A percentile compares a stretch with the other conserved stretches of the same genome.
These are phyloP conservation scores for Sesamia nonagrioides DNA, from an alignment of 1,140 invertebrate species.

Conservation along the genomic window DNA sequence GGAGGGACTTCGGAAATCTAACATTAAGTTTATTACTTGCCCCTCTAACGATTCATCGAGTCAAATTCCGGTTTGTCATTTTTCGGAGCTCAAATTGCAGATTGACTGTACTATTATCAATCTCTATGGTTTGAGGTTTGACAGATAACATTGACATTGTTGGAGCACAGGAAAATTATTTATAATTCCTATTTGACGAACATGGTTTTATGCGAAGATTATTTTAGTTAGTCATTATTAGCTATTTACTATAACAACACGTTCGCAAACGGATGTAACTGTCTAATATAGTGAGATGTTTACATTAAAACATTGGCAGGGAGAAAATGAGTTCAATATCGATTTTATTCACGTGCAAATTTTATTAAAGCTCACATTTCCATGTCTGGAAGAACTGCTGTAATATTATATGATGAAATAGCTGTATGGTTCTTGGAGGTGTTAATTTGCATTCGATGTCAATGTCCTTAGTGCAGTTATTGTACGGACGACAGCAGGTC, in stretches of 20 bases:
- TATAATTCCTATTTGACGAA: conserved; percentile 3
- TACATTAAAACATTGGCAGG: not conserved
- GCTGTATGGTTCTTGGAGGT: not conserved
- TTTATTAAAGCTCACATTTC: not conserved
- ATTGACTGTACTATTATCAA: too few species aligned
- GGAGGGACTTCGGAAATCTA: too few species aligned
- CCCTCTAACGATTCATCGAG: too few species aligned
- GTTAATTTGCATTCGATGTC: not conserved
- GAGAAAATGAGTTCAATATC: not conserved
- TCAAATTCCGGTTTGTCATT: too few species aligned
- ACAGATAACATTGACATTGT: conserved; percentile 20
- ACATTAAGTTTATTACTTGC: too few species aligned
- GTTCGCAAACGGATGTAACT: not conserved
- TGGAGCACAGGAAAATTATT: conserved; percentile 9
- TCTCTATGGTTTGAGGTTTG: conserved; percentile 40
- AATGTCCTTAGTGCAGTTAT: too few species aligned
- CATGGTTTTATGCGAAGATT: not conserved
- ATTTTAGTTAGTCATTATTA: not conserved
- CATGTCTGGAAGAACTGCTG: not conserved
- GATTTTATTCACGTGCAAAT: not conserved
- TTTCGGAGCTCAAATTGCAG: too few species aligned
- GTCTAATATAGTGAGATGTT: not conserved
- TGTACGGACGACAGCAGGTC: too few species aligned
- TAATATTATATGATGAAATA: not conserved
- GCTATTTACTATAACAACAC: not conserved